Percentiles rank a stretch among this genome's conserved stretches.
Evolutionary conservation across 2,888 invertebrate genomes (phyloP).

Genomic region (Drosophila crucigera): DNA sequence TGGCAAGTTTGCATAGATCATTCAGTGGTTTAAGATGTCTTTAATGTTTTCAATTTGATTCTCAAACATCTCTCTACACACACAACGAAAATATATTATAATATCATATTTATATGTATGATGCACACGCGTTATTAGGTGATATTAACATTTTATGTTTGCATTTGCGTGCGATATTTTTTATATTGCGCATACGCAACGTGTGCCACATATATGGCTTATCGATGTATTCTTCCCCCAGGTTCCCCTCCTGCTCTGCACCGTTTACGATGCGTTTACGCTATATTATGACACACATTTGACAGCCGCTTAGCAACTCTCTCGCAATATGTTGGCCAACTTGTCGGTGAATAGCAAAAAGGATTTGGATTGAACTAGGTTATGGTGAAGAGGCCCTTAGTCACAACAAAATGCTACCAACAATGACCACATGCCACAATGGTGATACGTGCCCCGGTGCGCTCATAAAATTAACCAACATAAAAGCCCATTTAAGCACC

Average conservation of each 20-base stretch:
- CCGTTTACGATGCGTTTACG: slow-evolving; percentile 25
- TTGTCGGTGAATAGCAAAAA: slow-evolving; percentile 13
- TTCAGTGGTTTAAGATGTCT: slow-evolving; percentile 48
- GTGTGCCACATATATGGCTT: slow-evolving; percentile 9
- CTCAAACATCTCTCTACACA: background rate
- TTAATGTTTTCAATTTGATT: slow-evolving; percentile 21
- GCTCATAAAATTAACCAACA: slow-evolving; percentile 53
- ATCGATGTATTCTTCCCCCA: no score
- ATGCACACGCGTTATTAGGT: slow-evolving; percentile 34
- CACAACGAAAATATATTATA: background rate
- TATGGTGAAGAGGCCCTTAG: background rate
- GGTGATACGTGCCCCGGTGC: slow-evolving; percentile 14
- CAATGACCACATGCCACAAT: slow-evolving; percentile 38
- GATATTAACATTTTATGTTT: slow-evolving; percentile 62
- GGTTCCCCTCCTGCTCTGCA: background rate
- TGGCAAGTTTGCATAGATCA: slow-evolving; percentile 30
- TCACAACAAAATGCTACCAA: slow-evolving; percentile 11
- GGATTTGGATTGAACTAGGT: background rate
- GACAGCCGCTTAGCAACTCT: slow-evolving; percentile 13
- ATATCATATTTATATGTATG: slow-evolving; percentile 27
- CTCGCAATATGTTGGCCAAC: slow-evolving; percentile 14
- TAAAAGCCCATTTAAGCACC: slow-evolving; percentile 31
- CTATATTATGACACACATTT: slow-evolving; percentile 38
- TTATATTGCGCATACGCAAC: slow-evolving; percentile 50
- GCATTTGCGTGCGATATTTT: slow-evolving; percentile 28